Conservation (phyloP, 1,140 invertebrate genomes). For the honey bee (Apis mellifera) region DNA sequence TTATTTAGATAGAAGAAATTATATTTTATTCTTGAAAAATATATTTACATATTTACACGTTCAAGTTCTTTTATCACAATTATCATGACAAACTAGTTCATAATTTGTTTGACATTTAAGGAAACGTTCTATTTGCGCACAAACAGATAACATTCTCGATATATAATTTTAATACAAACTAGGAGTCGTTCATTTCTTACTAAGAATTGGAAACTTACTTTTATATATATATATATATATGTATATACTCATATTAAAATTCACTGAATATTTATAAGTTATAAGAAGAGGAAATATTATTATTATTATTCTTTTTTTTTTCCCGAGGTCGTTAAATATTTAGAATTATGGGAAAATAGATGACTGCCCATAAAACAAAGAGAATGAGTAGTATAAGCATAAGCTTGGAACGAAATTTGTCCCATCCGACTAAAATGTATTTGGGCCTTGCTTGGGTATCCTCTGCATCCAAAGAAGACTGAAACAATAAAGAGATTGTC, state of each 20-base stretch:
- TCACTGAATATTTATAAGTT: no score
- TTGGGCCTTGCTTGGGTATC: slow-evolving; percentile 49
- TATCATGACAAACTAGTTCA: no score
- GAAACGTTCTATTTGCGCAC: background rate
- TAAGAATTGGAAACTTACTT: background rate
- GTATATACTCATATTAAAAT: background rate
- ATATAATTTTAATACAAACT: background rate
- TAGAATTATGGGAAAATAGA: slow-evolving; percentile 75
- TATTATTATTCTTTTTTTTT: no score
- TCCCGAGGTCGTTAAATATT: slow-evolving; percentile 3
- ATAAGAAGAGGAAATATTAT: no score
- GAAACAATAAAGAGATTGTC: slow-evolving; percentile 37
- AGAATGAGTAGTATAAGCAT: slow-evolving; percentile 71
- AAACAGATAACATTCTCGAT: background rate
- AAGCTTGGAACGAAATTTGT: slow-evolving; percentile 73
- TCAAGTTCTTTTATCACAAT: background rate
- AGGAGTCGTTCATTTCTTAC: background rate
- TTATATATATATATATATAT: background rate
- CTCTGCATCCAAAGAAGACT: slow-evolving; percentile 36
- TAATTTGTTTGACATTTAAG: background rate
- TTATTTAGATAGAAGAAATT: background rate
- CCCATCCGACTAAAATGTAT: slow-evolving; percentile 76
- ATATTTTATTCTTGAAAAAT: background rate
- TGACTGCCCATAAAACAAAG: slow-evolving; percentile 74
- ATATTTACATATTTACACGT: slow-evolving; percentile 44